phyloP scores from a whole-genome alignment of 2,888 invertebrate genomes.

The Eremobia ochroleuca region DNA sequence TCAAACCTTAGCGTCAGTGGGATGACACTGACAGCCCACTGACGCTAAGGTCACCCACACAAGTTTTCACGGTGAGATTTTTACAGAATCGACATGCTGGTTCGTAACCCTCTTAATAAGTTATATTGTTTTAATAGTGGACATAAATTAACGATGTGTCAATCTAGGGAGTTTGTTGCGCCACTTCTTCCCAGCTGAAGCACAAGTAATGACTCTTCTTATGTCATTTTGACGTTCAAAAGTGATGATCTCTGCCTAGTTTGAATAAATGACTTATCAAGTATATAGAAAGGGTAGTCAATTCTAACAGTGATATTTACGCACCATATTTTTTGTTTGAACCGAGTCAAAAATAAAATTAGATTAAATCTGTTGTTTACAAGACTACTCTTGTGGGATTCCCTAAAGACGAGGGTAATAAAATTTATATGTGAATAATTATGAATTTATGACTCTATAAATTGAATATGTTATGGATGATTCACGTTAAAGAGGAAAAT shows the following conservation, averaged over 20 bases:
- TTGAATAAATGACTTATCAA: not conserved
- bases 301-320: too few relatives aligned
- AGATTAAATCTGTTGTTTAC: not conserved
- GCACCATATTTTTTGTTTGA: not conserved
- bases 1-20: too few relatives aligned
- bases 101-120: not conserved
- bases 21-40: too few relatives aligned
- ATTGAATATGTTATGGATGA: not conserved
- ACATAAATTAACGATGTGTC: not conserved
- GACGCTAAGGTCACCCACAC: too few relatives aligned
- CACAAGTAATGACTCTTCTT: too few relatives aligned
- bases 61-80: too few relatives aligned
- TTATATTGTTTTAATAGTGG: not conserved
- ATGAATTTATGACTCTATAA: not conserved
- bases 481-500: not conserved
- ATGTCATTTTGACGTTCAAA: too few relatives aligned
- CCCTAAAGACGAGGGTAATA: slow-evolving; percentile 1
- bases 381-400: slow-evolving; percentile 3
- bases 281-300: not conserved
- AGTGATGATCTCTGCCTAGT: not conserved
- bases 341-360: not conserved
- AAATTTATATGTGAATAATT: not conserved
- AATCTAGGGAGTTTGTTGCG: too few relatives aligned
- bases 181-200: not conserved
- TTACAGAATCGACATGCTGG: too few relatives aligned